Conservation (phyloP, 2,888 invertebrate genomes). For the Periphyllus acericola region DNA sequence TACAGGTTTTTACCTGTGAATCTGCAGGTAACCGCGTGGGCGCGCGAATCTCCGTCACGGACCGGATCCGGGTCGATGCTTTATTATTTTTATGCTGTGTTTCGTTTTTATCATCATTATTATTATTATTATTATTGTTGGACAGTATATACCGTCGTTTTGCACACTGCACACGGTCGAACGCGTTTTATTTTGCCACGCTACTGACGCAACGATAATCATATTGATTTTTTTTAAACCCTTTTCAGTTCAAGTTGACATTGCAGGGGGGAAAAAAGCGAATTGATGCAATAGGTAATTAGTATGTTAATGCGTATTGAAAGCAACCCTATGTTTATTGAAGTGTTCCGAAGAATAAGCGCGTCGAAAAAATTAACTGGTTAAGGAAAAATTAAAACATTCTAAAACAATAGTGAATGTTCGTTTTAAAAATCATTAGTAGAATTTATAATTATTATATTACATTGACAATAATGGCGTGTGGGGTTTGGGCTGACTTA, state of each 20-base stretch:
- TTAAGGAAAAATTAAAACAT: too few relatives aligned
- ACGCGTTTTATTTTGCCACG: not conserved
- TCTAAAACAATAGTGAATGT: too few relatives aligned
- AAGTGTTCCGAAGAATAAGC: not conserved
- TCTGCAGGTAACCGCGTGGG: too few relatives aligned
- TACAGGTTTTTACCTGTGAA: not conserved
- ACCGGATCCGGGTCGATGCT: not conserved
- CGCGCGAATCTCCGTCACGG: not conserved
- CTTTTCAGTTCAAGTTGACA: not conserved
- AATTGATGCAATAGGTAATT: not conserved
- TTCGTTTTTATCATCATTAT: not conserved
- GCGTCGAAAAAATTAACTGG: too few relatives aligned
- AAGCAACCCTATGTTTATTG: too few relatives aligned
- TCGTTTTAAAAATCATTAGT: too few relatives aligned
- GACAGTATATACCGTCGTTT: too few relatives aligned
- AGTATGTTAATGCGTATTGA: too few relatives aligned
- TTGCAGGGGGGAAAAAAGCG: not conserved
- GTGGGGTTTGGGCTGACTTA: too few relatives aligned
- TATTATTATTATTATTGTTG: not conserved
- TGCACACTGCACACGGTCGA: not conserved
- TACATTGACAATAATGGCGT: too few relatives aligned
- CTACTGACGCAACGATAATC: not conserved
- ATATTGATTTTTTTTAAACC: conserved; percentile 20
- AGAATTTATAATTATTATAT: too few relatives aligned
- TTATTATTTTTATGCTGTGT: not conserved